phyloP scores from a whole-genome alignment of 1,140 invertebrate genomes.

The Spodoptera litura region DNA sequence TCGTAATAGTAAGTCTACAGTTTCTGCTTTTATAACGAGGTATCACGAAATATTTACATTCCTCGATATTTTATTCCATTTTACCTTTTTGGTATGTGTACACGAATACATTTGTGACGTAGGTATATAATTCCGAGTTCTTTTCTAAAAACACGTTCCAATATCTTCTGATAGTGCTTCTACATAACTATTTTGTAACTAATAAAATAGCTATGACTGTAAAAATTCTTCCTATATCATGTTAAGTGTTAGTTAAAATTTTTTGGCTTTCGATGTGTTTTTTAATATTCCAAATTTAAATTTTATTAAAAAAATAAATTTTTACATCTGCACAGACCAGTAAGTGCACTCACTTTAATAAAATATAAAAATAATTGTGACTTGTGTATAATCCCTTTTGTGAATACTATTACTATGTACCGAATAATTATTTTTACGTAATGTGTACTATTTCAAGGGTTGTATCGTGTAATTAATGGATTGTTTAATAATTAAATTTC shows the following conservation, averaged over 20 bases:
- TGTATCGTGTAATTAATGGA: constrained; percentile 25
- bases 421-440: background rate
- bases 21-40: constrained; percentile 21
- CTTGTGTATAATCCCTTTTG: too few species aligned
- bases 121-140: background rate
- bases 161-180: constrained; percentile 16
- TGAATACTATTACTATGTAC: constrained; percentile 2
- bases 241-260: background rate
- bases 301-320: background rate
- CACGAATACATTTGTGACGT: constrained; percentile 8
- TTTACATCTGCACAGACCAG: too few species aligned
- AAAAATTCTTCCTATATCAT: constrained; percentile 5
- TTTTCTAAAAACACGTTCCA: background rate
- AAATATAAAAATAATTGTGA: too few species aligned
- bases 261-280: constrained; percentile 21
- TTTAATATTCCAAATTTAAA: constrained; percentile 2
- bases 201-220: constrained; percentile 14
- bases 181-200: constrained; percentile 26
- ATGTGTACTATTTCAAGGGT: constrained; percentile 18
- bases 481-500: background rate
- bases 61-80: constrained; percentile 36
- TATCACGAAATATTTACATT: constrained; percentile 28
- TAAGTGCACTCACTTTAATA: too few species aligned
- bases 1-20: background rate
- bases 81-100: constrained; percentile 34